Base-by-base conservation (phyloP, 2,888 invertebrate genomes). In the Polydrusus cervinus region DNA sequence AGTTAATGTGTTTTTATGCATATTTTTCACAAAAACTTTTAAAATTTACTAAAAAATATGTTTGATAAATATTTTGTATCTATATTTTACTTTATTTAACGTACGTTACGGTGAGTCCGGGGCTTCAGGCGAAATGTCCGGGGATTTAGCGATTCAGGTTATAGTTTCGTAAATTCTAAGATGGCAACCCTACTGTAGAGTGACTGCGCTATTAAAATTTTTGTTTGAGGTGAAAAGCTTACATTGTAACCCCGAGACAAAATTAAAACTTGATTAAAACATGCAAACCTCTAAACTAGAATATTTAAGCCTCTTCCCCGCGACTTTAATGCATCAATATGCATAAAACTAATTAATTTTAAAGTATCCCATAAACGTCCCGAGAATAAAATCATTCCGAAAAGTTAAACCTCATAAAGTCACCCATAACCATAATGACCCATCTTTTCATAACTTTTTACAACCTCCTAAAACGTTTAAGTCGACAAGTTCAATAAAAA, bases 321-420 rank as follows among this genome's bases (percentile, higher is more conserved):
- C 34, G 65, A 49, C 49, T 47, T 65, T 65, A 51, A 34, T 65
- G 18, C 13, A 34, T 34, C 13, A 18, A 47, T 51, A 47, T 65
- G 65, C 49, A 51, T 57, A 57, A 68, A 68, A 57, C 45, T 45
- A 57, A 68, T 57, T 68, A 68, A 45, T 70, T 70, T 9, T 40
- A 70, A 70, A 70, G 51, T 70, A 49, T 11, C 20, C 72, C 55
- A 72, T 72, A 72, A 72, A 72, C n/a, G 66, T 72, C 72, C 30
- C n/a, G 7, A 30, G 30, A 51, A 61, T 70, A 34, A 70, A 70
- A 70, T 70, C 70, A 51, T 70, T 62, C 51, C 47, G 68, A 30
- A 69, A 68, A 57, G 16, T 68, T 60, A 68, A 68, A 57, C 68
- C 68, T 34, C 60, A 68, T 68, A 60, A 60, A 57, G 68, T 60